A percentile compares a stretch with the other conserved stretches of the same genome.
Conservation (phyloP, 2,797 vertebrate species). For the Smutsia temminckii region DNA sequence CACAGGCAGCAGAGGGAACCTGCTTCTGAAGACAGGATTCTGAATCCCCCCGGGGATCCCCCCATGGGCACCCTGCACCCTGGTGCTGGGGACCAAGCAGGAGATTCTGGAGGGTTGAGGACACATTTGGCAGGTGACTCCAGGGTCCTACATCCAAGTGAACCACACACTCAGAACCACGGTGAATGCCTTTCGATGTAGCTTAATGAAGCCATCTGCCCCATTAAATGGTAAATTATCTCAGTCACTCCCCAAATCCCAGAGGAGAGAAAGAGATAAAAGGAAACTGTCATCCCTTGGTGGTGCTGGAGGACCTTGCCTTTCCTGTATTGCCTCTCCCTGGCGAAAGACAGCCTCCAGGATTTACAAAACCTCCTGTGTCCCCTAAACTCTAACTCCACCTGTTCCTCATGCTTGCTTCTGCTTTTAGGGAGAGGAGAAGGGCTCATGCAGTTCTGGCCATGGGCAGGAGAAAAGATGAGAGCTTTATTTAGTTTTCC, state of each 20-base stretch:
- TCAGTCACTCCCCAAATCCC: slow-evolving; percentile 69
- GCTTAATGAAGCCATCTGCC: slow-evolving; percentile 84
- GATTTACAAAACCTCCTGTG: not conserved
- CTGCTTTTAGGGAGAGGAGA: not conserved
- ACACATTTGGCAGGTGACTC: slow-evolving; percentile 2
- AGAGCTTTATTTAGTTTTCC: not conserved
- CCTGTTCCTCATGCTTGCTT: not conserved
- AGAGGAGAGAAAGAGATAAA: slow-evolving; percentile 37
- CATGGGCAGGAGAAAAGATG: not conserved
- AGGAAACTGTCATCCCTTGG: not conserved
- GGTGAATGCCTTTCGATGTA: slow-evolving; percentile 66
- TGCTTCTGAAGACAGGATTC: not conserved
- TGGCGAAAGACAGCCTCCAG: not conserved
- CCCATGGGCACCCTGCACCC: not conserved
- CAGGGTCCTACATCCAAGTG: not conserved
- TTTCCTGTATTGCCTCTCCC: not conserved
- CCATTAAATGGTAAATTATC: slow-evolving; percentile 80
- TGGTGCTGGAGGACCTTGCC: not conserved
- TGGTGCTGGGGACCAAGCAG: not conserved
- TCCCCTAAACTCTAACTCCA: not conserved
- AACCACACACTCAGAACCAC: slow-evolving; percentile 21
- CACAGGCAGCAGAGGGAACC: not conserved
- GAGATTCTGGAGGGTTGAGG: not conserved
- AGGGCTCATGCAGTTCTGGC: not conserved
- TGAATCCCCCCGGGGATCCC: not conserved